Base-by-base conservation (phyloP, 2,888 invertebrate genomes). In the Cyrtodaria siliqua region DNA sequence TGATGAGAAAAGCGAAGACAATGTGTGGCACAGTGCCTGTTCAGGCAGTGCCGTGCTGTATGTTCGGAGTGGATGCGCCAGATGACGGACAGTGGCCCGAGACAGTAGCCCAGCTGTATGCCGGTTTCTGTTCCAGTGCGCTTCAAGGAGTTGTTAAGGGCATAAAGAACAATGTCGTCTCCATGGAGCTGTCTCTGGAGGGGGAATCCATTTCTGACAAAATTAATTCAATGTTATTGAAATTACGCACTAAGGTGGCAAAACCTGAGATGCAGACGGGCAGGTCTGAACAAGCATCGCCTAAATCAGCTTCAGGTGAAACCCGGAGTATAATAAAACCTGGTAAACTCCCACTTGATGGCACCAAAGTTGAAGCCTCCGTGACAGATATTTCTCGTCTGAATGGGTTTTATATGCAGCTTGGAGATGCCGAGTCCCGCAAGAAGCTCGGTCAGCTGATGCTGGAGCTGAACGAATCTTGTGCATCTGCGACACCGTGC, bases 381-480 rank as follows among this genome's bases (percentile, higher is more conserved):
- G 20, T 29, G 14, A 40, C 53, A 20, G 53, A 63, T n/a, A 47
- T 52, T 14, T 20, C 24, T 1, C 26, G 52, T 8, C 20, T 55
- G 8, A 55, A 55, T 33, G 23, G 38, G 38, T 57, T 67, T 26
- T 27, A 71, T 40, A 57, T 63, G 29, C 55, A 33, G 20, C 18
- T 61, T 20, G 59, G 33, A 2, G 33, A 67, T 20, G 33, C 47
- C 18, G 61, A 71, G 12, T 16, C 38, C 14, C 23, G 56, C 3
- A 50, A 44, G 44, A 68, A 40, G 33, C 60, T 59, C 12, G 60
- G 29, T 27, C 27, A 24, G 29, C 20, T 42, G 16, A 59, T 89
- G 50, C 90, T 92, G n/a, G 93, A 94, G 8, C 88, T 95, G 82
- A 93, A 93, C 4, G 88, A 91, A 26, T 92, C 93, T 61, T 95